Conservation (phyloP, 2,113 vertebrate species). For the Oxyruncus cristatus region DNA sequence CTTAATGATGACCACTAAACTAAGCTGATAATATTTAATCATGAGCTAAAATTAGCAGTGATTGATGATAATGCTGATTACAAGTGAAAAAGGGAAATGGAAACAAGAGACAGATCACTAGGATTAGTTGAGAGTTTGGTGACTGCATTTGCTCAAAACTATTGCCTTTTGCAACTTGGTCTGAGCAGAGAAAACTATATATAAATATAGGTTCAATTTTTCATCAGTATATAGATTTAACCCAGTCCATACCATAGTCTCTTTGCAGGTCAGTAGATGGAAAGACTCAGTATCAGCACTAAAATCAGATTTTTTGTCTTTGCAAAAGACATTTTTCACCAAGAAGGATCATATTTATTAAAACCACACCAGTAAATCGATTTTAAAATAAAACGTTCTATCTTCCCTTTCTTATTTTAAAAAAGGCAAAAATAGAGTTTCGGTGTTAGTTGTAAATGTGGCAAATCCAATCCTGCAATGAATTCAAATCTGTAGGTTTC, state of each 20-base stretch:
- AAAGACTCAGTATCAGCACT: neutral
- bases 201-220: neutral
- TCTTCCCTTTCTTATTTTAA: neutral
- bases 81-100: neutral
- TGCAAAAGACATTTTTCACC: neutral
- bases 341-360: slow-evolving; percentile 4
- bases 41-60: neutral
- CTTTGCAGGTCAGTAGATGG: neutral
- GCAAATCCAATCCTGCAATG: slow-evolving; percentile 27
- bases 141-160: neutral
- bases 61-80: neutral
- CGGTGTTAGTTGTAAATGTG: slow-evolving; percentile 6
- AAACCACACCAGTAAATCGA: slow-evolving; percentile 8
- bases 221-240: neutral
- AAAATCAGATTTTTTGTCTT: neutral
- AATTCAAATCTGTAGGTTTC: slow-evolving; percentile 52
- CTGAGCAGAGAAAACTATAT: neutral
- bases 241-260: neutral
- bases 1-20: neutral
- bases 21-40: slow-evolving; percentile 15
- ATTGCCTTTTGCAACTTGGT: neutral
- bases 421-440: neutral
- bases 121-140: neutral
- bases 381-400: slow-evolving; percentile 21
- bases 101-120: neutral